Evolutionary conservation across 2,888 invertebrate species (phyloP), one percentile per base, ranked within the genome.

Genomic region (Drepanosiphum platanoidis): DNA sequence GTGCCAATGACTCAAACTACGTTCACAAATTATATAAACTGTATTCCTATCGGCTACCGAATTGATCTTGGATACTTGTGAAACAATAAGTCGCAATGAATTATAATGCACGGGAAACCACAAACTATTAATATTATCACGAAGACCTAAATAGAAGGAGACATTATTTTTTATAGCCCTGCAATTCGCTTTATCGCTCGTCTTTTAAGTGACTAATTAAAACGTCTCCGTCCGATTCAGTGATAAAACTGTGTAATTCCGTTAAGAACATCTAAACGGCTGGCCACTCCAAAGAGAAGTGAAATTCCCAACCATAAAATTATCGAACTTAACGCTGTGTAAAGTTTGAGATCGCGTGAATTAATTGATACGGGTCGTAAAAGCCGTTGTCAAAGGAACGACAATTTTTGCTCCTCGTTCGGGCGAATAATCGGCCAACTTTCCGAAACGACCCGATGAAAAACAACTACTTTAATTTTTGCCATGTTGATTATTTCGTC

Each of bases 101-200:
- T 2, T 22, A n/a, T 52, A 30, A 15, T 18, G 27, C 52, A 3
- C 52, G 52, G 8, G 18, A 3, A 8, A 52, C 52, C 8, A 52
- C 22, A 18, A 52, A 52, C 18, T 22, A 52, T 18, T 52, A 66
- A 66, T 42, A 39, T 27, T 42, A 52, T 22, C 36, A 18, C 18
- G 15, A 22, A 36, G 11, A 64, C 9, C 36, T 39, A 13, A 71
- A 64, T 18, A 27, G 58, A 34, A 77, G 64, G 32, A 64, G 27
- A 39, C 77, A 9, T 78, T 64, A 78, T 78, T 39, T n/a, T 78
- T 61, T n/a, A 78, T 78, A 27, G 36, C 36, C 61, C 36, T 27
- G 36, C 18, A 77, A 61, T 27, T 27, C 39, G 9, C 34, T 77
- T 77, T 77, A 77, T 58, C 34, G 30, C 39, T 61, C 61, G 13